A percentile compares a stretch with the other conserved stretches of the same genome.
phyloP scores from a whole-genome alignment of 2,113 vertebrate genomes.

The Misgurnus mizolepis region DNA sequence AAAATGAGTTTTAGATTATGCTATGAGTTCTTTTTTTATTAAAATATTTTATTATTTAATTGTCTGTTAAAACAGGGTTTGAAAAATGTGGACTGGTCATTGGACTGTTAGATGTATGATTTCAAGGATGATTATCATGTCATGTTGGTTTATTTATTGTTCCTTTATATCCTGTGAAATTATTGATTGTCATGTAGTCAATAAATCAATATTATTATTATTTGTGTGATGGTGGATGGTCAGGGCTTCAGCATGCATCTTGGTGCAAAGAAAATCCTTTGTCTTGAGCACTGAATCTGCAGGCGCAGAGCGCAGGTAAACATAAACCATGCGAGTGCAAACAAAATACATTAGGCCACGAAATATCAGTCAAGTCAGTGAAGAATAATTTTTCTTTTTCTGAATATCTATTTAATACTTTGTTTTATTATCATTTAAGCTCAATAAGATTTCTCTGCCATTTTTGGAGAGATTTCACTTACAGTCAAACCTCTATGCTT shows the following conservation, averaged over 20 bases:
- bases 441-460: neutral
- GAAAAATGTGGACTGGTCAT: neutral
- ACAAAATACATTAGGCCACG: neutral
- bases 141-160: conserved; percentile 21
- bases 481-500: neutral
- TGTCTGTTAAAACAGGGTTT: neutral
- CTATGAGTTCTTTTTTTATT: neutral
- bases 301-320: conserved; percentile 4
- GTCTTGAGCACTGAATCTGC: conserved; percentile 42
- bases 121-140: conserved; percentile 30
- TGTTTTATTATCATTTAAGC: neutral
- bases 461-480: neutral
- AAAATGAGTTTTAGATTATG: neutral
- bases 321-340: neutral
- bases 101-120: conserved; percentile 16
- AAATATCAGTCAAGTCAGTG: neutral
- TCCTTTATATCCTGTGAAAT: conserved; percentile 30
- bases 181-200: conserved; percentile 2
- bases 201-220: conserved; percentile 25
- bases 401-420: neutral
- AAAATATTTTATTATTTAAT: neutral
- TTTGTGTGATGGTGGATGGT: conserved; percentile 21
- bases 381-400: no score
- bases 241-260: conserved; percentile 20
- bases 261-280: conserved; percentile 36